A percentile compares a stretch with the other conserved stretches of the same genome.
phyloP scores from a whole-genome alignment of 2,888 invertebrate species.

The Phorcus lineatus region DNA sequence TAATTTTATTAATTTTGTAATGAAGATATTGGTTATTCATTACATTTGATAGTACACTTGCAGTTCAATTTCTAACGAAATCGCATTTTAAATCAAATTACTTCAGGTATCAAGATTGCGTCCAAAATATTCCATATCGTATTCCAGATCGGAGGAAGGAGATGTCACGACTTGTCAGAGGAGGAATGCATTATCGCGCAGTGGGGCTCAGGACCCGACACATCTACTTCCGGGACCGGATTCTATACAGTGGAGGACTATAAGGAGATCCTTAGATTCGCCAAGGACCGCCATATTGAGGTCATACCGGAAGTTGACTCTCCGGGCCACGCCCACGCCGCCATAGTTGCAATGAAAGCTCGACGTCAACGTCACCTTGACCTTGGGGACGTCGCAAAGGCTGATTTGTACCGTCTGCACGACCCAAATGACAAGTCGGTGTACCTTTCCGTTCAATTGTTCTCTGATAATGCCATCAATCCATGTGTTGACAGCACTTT shows the following conservation, averaged over 20 bases:
- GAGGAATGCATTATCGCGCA: constrained; percentile 54
- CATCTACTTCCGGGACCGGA: constrained; percentile 51
- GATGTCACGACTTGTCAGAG: constrained; percentile 54
- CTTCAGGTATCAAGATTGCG: not conserved
- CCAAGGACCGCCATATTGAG: constrained; percentile 50
- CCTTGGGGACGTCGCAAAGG: constrained; percentile 25
- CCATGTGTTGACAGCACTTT: constrained; percentile 54
- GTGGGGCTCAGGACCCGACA: constrained; percentile 57
- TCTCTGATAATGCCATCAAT: constrained; percentile 47
- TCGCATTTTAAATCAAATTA: no score
- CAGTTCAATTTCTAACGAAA: no score
- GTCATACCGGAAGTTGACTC: constrained; percentile 68
- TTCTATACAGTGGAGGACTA: constrained; percentile 54
- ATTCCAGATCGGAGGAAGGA: constrained; percentile 48
- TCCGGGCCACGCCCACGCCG: constrained; percentile 59
- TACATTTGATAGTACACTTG: no score
- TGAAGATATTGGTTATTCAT: no score
- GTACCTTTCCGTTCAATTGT: constrained; percentile 41
- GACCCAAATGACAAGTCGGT: constrained; percentile 37
- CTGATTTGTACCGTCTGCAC: constrained; percentile 37
- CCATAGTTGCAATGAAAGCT: constrained; percentile 51
- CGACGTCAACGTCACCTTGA: constrained; percentile 28
- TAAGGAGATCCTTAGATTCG: constrained; percentile 50
- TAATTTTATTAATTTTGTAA: no score
- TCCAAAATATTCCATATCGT: not conserved